Evolutionary conservation across 1,140 invertebrate species (phyloP), one percentile per base, ranked within the genome.

Genomic region (Babylonia areolata): DNA sequence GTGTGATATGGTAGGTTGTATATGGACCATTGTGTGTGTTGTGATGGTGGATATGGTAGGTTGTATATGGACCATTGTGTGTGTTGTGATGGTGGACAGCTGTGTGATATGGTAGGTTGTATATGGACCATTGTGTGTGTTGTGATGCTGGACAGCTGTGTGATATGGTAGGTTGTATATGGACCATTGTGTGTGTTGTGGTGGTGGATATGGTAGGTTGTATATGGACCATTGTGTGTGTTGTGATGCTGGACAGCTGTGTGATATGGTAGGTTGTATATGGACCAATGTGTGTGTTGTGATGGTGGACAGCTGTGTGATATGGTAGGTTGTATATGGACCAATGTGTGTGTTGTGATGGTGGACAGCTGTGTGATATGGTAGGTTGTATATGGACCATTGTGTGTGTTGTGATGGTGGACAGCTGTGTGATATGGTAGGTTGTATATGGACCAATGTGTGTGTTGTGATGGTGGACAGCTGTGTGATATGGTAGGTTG

Each of bases 261-360:
- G 64, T 69, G 64, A 12, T 20, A 20, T 51, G 46, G 46, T 11
- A 20, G n/a, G n/a, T n/a, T n/a, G n/a, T n/a, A n/a, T n/a, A 11
- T 51, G 46, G 46, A 6, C 46, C 46, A 64, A 20, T 33, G 69
- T 33, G 31, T 73, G 33, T 35, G 0, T 17, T 40, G 37, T 77
- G 46, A 6, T 77, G 37, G 20, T 23, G n/a, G 15, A 77, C 90
- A 98, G 97, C 12, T 99, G 98, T 95, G 96, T 99, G 0, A 97
- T 97, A 78, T 99, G 98, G 98, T n/a, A n/a, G n/a, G 2, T 51
- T 9, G 46, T 12, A 17, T 3, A 17, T 51, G 9, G 42, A 46
- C 15, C n/a, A n/a, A 51, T 51, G 46, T 51, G 46, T 15, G 42
- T 46, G 42, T 46, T 5, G 15, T 46, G 15, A 6, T 64, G 42